Base-by-base conservation (phyloP, 1,140 invertebrate species). In the Melitaea cinxia region DNA sequence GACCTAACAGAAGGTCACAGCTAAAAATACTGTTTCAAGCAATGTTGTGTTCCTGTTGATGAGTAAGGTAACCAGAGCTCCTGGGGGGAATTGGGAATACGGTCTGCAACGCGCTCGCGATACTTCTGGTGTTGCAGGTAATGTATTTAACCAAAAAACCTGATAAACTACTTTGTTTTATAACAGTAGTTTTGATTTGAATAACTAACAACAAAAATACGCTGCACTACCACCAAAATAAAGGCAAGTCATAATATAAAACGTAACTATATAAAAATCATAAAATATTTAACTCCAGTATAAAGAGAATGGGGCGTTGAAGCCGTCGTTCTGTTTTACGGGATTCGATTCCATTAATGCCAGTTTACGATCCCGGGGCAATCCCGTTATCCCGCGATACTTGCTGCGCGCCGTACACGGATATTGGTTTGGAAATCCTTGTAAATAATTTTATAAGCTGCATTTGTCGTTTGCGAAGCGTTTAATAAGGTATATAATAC, bases 281-380 rank as follows among this genome's bases (percentile, higher is more conserved):
- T 42, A 42, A 42, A 53, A 53, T 30, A 33, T 53, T 30, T 30
- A 30, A n/a, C 15, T 15, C 21, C 14, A 7, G 28, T 49, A 50
- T 50, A 55, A 60, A 60, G 39, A 21, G 19, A 24, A 49, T 53
- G 17, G 21, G 49, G 55, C 64, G 33, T 57, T 49, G 30, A 42
- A 19, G 39, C 28, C 49, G 54, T 50, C 35, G 58, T 45, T 55
- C 28, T 65, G 26, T 67, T 76, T 81, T 81, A 82, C 75, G 77
- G 72, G 66, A 75, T 72, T 72, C 80, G 71, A 82, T 82, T 76
- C 72, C 77, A 73, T 75, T 77, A 80, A 83, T 64, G 55, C 61
- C 60, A 58, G 70, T 82, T 84, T 84, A 84, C 74, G 80, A 73
- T 14, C 52, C 30, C 23, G 58, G 14, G n/a, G 33, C 23, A 47